Conservation (phyloP, 92 coral and sea anemone genomes). For the Ricordea florida region DNA sequence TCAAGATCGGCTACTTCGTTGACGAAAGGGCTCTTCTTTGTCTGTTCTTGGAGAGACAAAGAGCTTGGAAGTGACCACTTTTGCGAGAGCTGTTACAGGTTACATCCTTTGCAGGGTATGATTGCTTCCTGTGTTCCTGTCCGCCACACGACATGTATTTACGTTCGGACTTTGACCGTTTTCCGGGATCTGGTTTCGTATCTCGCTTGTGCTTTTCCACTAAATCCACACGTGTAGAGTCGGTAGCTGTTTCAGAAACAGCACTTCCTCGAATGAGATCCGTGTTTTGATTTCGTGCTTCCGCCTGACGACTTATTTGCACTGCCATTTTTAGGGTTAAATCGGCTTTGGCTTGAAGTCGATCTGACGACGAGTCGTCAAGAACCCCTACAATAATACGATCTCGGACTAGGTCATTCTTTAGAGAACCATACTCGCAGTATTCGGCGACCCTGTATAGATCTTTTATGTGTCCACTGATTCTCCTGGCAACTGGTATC, state of each 20-base stretch:
- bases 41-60: constrained; percentile 6
- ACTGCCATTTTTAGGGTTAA: constrained; percentile 46
- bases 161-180: too few relatives aligned
- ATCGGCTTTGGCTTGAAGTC: constrained; percentile 47
- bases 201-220: too few relatives aligned
- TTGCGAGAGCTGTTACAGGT: constrained; percentile 33
- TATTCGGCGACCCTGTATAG: constrained; percentile 16
- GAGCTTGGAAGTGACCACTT: constrained; percentile 18
- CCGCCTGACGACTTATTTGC: constrained; percentile 41
- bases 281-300: constrained; percentile 44
- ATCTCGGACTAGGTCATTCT: constrained; percentile 48
- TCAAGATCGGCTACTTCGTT: constrained; percentile 3
- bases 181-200: too few relatives aligned
- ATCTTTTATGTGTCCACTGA: constrained; percentile 18
- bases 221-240: too few relatives aligned
- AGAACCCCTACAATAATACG: constrained; percentile 58
- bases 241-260: neutral
- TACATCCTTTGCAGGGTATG: constrained; percentile 8
- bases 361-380: constrained; percentile 47
- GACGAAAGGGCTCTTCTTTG: neutral
- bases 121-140: too few relatives aligned
- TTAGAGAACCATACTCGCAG: neutral
- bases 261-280: constrained; percentile 43
- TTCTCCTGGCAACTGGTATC: neutral
- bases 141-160: too few relatives aligned